phyloP scores from a whole-genome alignment of 2,113 vertebrate genomes.

The Leptobrachium ailaonicum region DNA sequence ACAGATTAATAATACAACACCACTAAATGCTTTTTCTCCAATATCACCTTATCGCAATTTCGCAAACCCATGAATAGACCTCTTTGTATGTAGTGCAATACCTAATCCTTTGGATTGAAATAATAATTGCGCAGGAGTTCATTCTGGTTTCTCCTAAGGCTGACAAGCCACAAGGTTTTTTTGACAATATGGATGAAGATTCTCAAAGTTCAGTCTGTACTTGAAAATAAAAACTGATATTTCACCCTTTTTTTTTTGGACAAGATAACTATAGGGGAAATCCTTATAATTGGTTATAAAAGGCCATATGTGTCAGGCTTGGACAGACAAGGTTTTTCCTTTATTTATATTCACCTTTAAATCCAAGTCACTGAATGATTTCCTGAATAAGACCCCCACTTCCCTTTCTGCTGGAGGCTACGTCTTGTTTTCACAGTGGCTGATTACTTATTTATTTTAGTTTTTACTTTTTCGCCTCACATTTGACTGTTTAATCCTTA shows the following conservation, averaged over 20 bases:
- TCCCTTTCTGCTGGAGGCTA: constrained; percentile 24
- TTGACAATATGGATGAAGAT: not conserved
- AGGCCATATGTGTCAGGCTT: constrained; percentile 2
- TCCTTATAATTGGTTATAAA: too few relatives aligned
- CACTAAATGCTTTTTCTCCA: not conserved
- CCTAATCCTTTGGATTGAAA: not conserved
- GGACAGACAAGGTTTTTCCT: constrained; percentile 15
- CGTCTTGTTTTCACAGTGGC: constrained; percentile 17
- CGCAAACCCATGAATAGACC: not conserved
- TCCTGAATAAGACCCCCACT: constrained; percentile 23
- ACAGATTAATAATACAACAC: not conserved
- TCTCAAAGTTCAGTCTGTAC: too few relatives aligned
- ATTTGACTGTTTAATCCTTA: too few relatives aligned
- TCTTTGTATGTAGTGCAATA: not conserved
- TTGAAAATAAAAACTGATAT: too few relatives aligned
- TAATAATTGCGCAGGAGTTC: not conserved
- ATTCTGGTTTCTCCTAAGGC: not conserved
- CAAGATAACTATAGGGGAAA: too few relatives aligned
- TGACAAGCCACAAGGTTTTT: not conserved
- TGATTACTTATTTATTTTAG: not conserved
- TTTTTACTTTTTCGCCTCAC: not conserved
- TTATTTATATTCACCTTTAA: constrained; percentile 18
- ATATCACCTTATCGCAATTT: not conserved
- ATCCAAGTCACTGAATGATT: constrained; percentile 15
- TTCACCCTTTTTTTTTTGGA: too few relatives aligned